Conservation (phyloP, 2,888 invertebrate genomes). For the Tetropium fuscum region DNA sequence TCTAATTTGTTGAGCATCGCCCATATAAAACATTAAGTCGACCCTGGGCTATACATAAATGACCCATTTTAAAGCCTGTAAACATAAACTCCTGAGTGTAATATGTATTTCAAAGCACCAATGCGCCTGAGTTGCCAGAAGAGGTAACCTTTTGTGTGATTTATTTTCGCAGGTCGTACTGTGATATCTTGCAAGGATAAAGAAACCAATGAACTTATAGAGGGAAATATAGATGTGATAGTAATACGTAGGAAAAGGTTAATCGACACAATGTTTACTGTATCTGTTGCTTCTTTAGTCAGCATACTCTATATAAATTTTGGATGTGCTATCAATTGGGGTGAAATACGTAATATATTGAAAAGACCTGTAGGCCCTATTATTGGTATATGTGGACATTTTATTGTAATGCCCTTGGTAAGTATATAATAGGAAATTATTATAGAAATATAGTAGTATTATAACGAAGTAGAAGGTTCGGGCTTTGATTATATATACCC, state of each 20-base stretch:
- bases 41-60: too few species aligned
- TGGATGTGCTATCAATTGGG: conserved; percentile 88
- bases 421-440: conserved; percentile 50
- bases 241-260: conserved; percentile 66
- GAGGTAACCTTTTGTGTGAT: not conserved
- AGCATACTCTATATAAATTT: conserved; percentile 90
- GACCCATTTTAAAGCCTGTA: too few species aligned
- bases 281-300: conserved; percentile 80
- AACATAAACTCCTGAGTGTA: too few species aligned
- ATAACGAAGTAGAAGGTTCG: too few species aligned
- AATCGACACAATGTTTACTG: conserved; percentile 81
- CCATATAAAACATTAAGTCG: too few species aligned
- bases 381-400: conserved; percentile 85
- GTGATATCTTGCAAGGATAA: conserved; percentile 48
- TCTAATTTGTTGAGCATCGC: too few species aligned
- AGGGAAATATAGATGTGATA: conserved; percentile 52
- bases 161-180: conserved; percentile 58
- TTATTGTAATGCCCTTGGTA: conserved; percentile 88
- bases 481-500: too few species aligned
- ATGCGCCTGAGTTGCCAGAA: too few species aligned
- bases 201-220: conserved; percentile 30
- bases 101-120: too few species aligned
- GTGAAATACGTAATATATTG: conserved; percentile 74
- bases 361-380: conserved; percentile 81
- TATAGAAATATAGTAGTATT: not conserved